Percentiles rank a stretch among this genome's conserved stretches.
These are phyloP conservation scores for Lepidocyrtinus sp. DNA, from an alignment of 2,888 invertebrate genomes.

Conservation along the genomic window DNA sequence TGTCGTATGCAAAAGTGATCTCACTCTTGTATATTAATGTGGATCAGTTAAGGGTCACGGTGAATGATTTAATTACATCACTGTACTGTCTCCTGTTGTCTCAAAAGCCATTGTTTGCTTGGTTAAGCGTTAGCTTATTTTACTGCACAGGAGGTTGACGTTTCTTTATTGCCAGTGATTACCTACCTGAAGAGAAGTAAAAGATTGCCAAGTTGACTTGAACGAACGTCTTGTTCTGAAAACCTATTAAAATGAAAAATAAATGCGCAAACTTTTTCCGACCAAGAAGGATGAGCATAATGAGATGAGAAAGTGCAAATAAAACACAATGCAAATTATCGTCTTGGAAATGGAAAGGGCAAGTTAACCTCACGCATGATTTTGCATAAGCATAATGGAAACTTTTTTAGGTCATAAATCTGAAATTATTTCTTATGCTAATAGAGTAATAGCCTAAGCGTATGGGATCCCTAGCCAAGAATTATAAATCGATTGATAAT, in stretches of 20 bases:
- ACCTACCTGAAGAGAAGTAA: neutral
- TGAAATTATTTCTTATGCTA: constrained; percentile 22
- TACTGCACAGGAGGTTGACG: neutral
- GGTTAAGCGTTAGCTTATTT: too few species aligned
- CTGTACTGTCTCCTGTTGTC: too few species aligned
- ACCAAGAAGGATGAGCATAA: neutral
- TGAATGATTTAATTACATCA: too few species aligned
- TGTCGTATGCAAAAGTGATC: too few species aligned
- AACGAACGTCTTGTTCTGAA: neutral
- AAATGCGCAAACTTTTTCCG: neutral
- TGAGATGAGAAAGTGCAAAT: neutral
- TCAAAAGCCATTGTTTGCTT: too few species aligned
- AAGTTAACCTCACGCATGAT: too few species aligned
- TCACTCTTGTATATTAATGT: too few species aligned
- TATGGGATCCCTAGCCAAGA: neutral
- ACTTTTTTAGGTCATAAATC: constrained; percentile 30
- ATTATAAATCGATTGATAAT: neutral
- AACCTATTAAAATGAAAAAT: neutral
- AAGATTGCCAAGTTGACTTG: neutral
- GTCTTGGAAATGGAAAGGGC: neutral
- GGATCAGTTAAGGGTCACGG: too few species aligned
- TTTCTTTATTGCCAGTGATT: neutral
- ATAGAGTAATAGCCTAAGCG: neutral
- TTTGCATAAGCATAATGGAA: constrained; percentile 9
- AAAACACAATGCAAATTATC: neutral